Percentiles rank a stretch among this genome's conserved stretches.
These are phyloP conservation scores for Periplaneta americana DNA, from an alignment of 1,140 invertebrate genomes.

Conservation along the genomic window DNA sequence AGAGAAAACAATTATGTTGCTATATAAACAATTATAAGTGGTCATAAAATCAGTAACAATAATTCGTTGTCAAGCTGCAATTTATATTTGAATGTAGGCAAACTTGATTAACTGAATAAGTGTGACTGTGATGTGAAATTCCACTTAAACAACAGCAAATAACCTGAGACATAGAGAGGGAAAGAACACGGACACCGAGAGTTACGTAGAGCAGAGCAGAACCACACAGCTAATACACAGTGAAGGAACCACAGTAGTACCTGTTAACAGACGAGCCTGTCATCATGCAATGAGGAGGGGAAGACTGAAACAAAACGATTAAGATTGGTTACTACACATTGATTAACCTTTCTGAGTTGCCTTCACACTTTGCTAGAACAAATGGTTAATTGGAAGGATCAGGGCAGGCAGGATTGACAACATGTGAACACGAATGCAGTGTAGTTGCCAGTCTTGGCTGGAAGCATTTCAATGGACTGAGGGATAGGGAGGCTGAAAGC, in stretches of 20 bases:
- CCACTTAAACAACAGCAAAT: background rate
- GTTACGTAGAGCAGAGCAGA: slow-evolving; percentile 12
- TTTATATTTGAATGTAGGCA: background rate
- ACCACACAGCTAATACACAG: slow-evolving; percentile 22
- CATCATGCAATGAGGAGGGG: slow-evolving; percentile 33
- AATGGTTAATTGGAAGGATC: background rate
- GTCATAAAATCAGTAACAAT: background rate
- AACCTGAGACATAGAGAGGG: slow-evolving; percentile 18
- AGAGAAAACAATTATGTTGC: background rate
- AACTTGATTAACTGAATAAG: background rate
- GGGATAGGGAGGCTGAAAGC: background rate
- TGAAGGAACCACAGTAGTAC: slow-evolving; percentile 26
- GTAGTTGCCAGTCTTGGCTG: background rate
- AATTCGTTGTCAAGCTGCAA: background rate
- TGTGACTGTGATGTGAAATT: background rate
- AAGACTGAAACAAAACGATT: slow-evolving; percentile 33
- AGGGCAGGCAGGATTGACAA: background rate
- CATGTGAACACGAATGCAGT: background rate
- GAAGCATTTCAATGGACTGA: background rate
- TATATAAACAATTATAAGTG: background rate
- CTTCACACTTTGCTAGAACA: slow-evolving; percentile 8
- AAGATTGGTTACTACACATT: slow-evolving; percentile 24
- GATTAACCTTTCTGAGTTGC: slow-evolving; percentile 14
- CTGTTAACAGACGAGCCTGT: slow-evolving; percentile 31
- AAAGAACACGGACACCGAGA: slow-evolving; percentile 15